Conservation (phyloP, 1,140 invertebrate species). For the Drosophila nigromelanica region DNA sequence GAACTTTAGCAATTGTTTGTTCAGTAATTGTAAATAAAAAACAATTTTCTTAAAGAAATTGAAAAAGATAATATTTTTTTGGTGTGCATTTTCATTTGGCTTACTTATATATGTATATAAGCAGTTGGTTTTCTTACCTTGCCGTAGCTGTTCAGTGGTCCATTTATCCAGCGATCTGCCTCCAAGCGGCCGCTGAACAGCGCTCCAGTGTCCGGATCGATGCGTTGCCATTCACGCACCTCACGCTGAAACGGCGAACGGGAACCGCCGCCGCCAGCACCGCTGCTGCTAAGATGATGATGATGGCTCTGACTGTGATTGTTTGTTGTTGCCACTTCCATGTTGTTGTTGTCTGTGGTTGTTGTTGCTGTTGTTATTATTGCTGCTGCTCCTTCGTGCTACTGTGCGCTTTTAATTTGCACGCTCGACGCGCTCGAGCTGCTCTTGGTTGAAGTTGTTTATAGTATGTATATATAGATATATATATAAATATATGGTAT, state of each 20-base stretch:
- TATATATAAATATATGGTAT: too few species aligned
- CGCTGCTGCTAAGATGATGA: conserved; percentile 43
- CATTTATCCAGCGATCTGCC: conserved; percentile 84
- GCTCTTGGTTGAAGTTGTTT: conserved; percentile 24
- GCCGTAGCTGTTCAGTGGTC: conserved; percentile 82
- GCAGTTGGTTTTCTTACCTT: conserved; percentile 62
- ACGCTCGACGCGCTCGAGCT: conserved; percentile 75
- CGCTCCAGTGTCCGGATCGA: conserved; percentile 83
- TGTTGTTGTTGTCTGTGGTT: conserved; percentile 57
- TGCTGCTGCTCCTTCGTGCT: conserved; percentile 55
- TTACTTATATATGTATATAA: background rate
- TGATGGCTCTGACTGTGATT: conserved; percentile 76
- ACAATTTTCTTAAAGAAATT: too few species aligned
- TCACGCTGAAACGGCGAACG: conserved; percentile 82
- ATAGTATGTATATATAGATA: conserved; percentile 9
- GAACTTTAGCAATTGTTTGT: too few species aligned
- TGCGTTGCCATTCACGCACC: conserved; percentile 84
- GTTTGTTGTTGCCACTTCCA: conserved; percentile 82
- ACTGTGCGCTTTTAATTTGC: conserved; percentile 82
- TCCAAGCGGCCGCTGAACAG: conserved; percentile 82
- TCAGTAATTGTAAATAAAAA: too few species aligned
- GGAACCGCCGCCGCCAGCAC: conserved; percentile 44
- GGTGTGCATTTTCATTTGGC: background rate
- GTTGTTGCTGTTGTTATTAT: conserved; percentile 68
- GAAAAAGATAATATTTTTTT: too few species aligned